Percentiles rank a stretch among this genome's conserved stretches.
phyloP scores from a whole-genome alignment of 2,113 vertebrate genomes.

The Erinaceus europaeus region DNA sequence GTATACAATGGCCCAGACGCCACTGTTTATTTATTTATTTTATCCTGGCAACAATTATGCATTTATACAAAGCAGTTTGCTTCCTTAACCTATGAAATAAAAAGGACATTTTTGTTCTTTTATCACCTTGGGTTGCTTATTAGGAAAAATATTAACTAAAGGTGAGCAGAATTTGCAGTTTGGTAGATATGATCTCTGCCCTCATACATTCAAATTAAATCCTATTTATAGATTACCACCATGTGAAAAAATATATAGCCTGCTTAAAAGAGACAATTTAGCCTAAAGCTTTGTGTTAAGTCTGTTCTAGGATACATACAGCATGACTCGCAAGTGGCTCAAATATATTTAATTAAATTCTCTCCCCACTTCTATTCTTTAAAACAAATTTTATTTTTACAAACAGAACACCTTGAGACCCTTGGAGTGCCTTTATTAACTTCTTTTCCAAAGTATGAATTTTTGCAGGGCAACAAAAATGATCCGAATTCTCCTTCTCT shows the following conservation, averaged over 20 bases:
- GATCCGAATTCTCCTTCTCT: neutral
- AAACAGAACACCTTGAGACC: neutral
- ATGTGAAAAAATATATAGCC: neutral
- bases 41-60: constrained; percentile 1
- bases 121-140: neutral
- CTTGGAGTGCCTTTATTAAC: neutral
- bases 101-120: constrained; percentile 2
- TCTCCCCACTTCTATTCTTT: neutral
- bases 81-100: constrained; percentile 47
- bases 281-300: neutral
- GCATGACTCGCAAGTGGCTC: neutral
- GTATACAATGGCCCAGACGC: neutral
- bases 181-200: neutral
- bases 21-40: neutral
- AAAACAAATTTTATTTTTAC: neutral
- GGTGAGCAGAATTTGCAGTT: neutral
- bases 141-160: neutral
- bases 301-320: neutral
- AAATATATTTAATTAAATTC: neutral
- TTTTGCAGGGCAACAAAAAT: constrained; percentile 26
- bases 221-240: neutral
- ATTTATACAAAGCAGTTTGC: neutral
- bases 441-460: neutral
- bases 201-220: neutral
- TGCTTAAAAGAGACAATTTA: neutral